These are phyloP conservation scores for Orestias chungarensis DNA, from an alignment of 2,797 vertebrate genomes.

Conservation along the genomic window DNA sequence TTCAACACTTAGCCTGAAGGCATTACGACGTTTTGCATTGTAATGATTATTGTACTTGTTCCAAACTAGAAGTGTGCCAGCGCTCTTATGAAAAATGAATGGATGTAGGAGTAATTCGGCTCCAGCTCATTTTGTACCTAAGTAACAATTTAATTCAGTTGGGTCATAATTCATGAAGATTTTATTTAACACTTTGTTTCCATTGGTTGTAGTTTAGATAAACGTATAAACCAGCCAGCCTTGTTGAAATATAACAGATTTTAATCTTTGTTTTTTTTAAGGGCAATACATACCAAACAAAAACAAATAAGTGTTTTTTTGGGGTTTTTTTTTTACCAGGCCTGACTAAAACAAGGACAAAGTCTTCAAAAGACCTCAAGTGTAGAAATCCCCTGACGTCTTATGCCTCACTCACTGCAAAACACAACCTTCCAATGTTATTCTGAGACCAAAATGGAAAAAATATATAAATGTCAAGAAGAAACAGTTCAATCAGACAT, in stretches of 20 bases:
- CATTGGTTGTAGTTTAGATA: neutral
- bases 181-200: neutral
- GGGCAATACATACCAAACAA: neutral
- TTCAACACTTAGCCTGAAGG: neutral
- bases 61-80: neutral
- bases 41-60: neutral
- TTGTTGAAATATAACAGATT: neutral
- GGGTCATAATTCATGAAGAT: neutral
- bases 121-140: neutral
- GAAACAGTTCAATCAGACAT: too few species aligned
- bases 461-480: too few species aligned
- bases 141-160: neutral
- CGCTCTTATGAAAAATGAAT: neutral
- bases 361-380: neutral
- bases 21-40: constrained; percentile 2
- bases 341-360: neutral
- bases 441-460: too few species aligned
- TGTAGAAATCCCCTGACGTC: too few species aligned
- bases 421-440: too few species aligned
- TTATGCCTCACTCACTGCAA: too few species aligned
- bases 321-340: neutral
- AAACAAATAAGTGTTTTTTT: neutral
- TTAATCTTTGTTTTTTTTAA: neutral
- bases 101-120: neutral
- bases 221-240: neutral